Evolutionary conservation across 2,888 invertebrate species (phyloP).

Genomic region (Drosophila anceps): DNA sequence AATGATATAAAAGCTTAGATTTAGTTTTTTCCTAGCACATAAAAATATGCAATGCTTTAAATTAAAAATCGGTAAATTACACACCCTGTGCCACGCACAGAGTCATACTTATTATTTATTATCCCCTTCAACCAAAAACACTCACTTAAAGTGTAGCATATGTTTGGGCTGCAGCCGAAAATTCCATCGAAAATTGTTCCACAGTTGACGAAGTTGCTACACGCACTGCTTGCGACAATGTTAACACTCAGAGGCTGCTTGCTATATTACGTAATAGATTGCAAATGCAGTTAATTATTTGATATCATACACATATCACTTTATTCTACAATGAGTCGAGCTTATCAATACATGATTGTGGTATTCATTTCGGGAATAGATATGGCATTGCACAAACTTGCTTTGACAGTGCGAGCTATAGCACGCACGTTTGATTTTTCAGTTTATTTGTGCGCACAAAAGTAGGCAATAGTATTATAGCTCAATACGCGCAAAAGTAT

Average conservation of each 20-base stretch:
- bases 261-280: background rate
- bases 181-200: background rate
- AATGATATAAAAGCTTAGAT: background rate
- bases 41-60: background rate
- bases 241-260: background rate
- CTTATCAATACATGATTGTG: background rate
- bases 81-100: background rate
- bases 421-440: background rate
- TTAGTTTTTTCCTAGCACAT: background rate
- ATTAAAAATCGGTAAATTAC: no score
- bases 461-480: background rate
- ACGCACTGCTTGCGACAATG: background rate
- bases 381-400: background rate
- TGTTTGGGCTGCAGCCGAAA: background rate
- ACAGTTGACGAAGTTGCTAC: background rate
- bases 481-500: background rate
- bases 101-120: background rate
- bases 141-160: constrained; percentile 2
- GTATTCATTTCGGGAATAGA: background rate
- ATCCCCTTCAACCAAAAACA: background rate
- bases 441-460: background rate
- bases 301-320: background rate
- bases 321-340: background rate
- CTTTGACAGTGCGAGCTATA: no score
- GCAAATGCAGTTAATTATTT: background rate